These are phyloP conservation scores for Thripadectes ignobilis DNA, from an alignment of 2,797 vertebrate species.

Conservation along the genomic window DNA sequence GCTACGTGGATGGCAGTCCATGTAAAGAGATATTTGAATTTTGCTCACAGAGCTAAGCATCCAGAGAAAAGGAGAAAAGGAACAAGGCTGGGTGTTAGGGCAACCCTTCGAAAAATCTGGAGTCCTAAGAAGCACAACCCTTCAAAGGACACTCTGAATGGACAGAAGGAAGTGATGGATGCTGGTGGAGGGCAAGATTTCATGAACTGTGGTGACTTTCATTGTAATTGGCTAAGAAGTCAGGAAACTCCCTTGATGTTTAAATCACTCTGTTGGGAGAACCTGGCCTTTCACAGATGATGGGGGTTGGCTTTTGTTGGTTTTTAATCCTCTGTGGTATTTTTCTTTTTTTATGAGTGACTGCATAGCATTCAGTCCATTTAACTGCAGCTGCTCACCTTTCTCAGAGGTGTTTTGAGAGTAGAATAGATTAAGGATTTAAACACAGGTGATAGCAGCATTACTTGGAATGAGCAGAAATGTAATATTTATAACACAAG, in stretches of 20 bases:
- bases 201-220: background rate
- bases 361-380: background rate
- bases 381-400: slow-evolving; percentile 30
- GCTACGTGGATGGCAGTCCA: rapidly evolving
- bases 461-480: slow-evolving; percentile 29
- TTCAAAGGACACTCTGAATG: background rate
- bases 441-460: slow-evolving; percentile 48
- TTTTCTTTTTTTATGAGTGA: background rate
- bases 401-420: slow-evolving; percentile 27
- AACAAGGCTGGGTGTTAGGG: background rate
- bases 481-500: slow-evolving; percentile 60
- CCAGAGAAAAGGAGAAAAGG: background rate
- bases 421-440: slow-evolving; percentile 33
- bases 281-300: background rate
- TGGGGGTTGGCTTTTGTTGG: background rate
- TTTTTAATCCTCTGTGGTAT: background rate
- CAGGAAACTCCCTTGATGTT: background rate
- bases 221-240: background rate
- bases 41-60: background rate
- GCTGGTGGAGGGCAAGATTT: background rate
- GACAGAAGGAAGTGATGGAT: background rate
- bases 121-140: background rate
- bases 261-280: background rate
- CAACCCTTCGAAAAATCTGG: background rate
- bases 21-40: background rate